These are phyloP conservation scores for Dreissena polymorpha DNA, from an alignment of 1,140 invertebrate species.

Conservation along the genomic window DNA sequence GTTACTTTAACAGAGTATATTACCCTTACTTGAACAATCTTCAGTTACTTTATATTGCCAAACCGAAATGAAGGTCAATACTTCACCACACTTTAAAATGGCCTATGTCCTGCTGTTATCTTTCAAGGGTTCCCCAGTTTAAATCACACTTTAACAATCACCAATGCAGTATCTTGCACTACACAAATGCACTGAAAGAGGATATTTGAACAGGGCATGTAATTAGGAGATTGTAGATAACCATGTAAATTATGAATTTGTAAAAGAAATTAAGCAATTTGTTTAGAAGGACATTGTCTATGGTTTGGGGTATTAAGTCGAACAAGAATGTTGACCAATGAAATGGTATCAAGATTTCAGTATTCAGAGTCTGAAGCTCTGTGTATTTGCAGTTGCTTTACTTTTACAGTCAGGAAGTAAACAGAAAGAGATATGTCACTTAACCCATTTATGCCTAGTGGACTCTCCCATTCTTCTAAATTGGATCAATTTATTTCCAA, in stretches of 20 bases:
- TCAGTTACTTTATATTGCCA: background rate
- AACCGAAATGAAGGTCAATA: constrained; percentile 39
- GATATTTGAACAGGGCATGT: constrained; percentile 31
- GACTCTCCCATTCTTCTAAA: too few species aligned
- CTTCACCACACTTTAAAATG: constrained; percentile 33
- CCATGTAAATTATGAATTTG: constrained; percentile 34
- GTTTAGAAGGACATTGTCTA: constrained; percentile 37
- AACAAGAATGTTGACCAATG: constrained; percentile 34
- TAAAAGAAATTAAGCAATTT: constrained; percentile 31
- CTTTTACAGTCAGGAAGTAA: background rate
- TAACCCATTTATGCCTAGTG: too few species aligned
- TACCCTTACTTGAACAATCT: background rate
- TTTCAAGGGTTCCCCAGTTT: constrained; percentile 42
- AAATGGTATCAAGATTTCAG: background rate
- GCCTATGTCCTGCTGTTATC: constrained; percentile 46
- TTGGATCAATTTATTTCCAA: too few species aligned
- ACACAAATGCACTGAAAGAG: constrained; percentile 1
- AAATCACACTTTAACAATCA: constrained; percentile 47
- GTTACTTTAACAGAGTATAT: too few species aligned
- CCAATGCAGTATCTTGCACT: constrained; percentile 35
- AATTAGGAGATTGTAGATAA: constrained; percentile 36
- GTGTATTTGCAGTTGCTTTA: background rate
- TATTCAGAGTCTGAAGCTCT: background rate
- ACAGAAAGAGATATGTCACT: too few species aligned
- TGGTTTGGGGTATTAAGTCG: background rate